These are phyloP conservation scores for Pristionchus mayeri DNA, from an alignment of 2,888 invertebrate species.

Conservation along the genomic window DNA sequence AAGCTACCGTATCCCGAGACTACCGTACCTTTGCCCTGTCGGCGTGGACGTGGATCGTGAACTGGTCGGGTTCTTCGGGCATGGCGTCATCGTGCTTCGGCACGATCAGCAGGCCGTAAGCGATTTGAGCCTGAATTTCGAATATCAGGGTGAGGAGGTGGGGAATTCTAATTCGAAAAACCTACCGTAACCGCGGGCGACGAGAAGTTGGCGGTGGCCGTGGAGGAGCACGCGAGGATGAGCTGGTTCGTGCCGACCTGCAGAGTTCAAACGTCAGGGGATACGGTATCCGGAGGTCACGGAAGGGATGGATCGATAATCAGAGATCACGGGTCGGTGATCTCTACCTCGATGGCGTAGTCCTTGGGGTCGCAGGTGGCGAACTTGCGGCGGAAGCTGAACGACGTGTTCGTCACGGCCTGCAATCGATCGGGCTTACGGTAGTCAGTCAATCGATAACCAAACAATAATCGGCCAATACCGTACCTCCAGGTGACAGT, in stretches of 20 bases:
- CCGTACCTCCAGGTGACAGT: slow-evolving; percentile 60
- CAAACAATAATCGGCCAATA: background rate
- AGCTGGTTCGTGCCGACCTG: slow-evolving; percentile 48
- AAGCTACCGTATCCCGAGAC: background rate
- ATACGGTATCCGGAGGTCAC: background rate
- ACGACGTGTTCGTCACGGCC: slow-evolving; percentile 30
- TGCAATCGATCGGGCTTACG: background rate
- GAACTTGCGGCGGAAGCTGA: slow-evolving; percentile 67
- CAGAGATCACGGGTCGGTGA: background rate
- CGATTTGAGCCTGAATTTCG: slow-evolving; percentile 12
- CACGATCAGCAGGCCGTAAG: slow-evolving; percentile 19
- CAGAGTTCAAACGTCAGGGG: background rate
- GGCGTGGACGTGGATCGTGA: slow-evolving; percentile 25
- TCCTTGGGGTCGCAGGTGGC: slow-evolving; percentile 73
- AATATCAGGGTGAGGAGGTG: background rate
- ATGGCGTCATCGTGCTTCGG: background rate
- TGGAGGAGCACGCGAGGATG: slow-evolving; percentile 31
- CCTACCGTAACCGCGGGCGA: slow-evolving; percentile 38
- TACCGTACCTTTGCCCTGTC: slow-evolving; percentile 38
- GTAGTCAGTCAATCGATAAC: background rate
- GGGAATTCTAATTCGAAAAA: background rate
- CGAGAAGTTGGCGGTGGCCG: slow-evolving; percentile 36
- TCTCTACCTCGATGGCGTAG: slow-evolving; percentile 70
- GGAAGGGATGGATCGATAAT: too few relatives aligned
- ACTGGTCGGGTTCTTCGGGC: slow-evolving; percentile 6